These are phyloP conservation scores for Equus przewalskii DNA, from an alignment of 2,113 vertebrate genomes.

Conservation along the genomic window DNA sequence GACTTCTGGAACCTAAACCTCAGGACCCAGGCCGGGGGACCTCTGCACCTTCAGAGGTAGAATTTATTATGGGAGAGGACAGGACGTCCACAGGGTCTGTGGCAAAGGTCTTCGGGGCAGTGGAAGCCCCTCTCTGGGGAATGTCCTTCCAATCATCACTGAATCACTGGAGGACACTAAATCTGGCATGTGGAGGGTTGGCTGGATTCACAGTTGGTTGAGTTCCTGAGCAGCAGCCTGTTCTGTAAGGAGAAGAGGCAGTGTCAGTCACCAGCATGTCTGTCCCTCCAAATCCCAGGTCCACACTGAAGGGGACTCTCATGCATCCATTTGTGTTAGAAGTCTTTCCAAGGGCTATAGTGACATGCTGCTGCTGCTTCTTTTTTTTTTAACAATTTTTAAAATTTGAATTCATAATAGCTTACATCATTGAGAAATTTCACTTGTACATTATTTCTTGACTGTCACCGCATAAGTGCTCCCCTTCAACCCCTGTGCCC, in stretches of 20 bases:
- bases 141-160: not conserved
- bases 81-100: not conserved
- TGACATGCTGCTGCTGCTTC: too few species aligned
- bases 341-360: not conserved
- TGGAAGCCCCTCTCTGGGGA: not conserved
- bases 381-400: too few species aligned
- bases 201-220: not conserved
- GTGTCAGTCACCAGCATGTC: not conserved
- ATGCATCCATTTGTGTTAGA: not conserved
- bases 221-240: not conserved
- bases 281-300: not conserved
- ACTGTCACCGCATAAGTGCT: too few species aligned
- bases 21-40: not conserved
- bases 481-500: too few species aligned
- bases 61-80: conserved; percentile 70
- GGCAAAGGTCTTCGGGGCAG: not conserved
- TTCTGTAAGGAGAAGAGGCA: conserved; percentile 55
- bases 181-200: not conserved
- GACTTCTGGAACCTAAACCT: not conserved
- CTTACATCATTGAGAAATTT: too few species aligned
- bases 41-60: not conserved
- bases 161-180: not conserved
- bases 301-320: not conserved
- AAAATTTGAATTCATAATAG: too few species aligned
- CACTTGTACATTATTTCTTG: too few species aligned